Base-by-base conservation (phyloP, 2,797 vertebrate species). In the Zalophus californianus region DNA sequence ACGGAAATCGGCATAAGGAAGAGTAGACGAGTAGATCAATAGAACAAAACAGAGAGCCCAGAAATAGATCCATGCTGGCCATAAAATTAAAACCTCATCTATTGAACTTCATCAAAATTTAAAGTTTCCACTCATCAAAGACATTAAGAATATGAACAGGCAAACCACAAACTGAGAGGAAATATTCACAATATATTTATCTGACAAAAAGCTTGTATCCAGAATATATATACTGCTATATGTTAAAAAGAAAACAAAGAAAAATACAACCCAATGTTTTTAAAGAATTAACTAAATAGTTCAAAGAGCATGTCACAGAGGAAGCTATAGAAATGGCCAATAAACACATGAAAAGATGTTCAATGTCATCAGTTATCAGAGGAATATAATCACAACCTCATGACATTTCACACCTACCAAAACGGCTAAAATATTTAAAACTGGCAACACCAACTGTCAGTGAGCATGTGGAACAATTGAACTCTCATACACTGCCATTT, bases 71-170 rank as follows among this genome's bases (percentile, higher is more conserved):
- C 58, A 52, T 2, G 0, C 38, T 56, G 16, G 32, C 72, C 38
- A 32, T 83, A 85, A 80, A 78, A 91, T 79, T 73, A 91, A 91
- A 84, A 94, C 10, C 66, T 35, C 70, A 84, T 79, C 70, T 94
- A 58, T 15, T 54, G 62, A 85, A 85, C 38, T 41, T 66, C 85
- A 85, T 64, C 66, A 50, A 64, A 79, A 90, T 87, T 77, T 72
- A 78, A 95, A 70, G 21, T 94, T 73, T 66, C 48, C 16, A 79
- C 54, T 78, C 62, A 64, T 58, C 84, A 73, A 91, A 87, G 62
- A 58, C 38, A 27, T 84, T 44, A 72, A 79, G 77, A 83, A 84
- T 35, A 73, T 66, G 27, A 60, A 88, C 87, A 96, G 56, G 27
- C 56, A 79, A 84, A 91, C 68, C 32, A 41, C 62, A 91, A 38